Evolutionary conservation across 37 sponge, comb jelly and placozoan genomes (phyloP).

Genomic region (Geodia barretti): DNA sequence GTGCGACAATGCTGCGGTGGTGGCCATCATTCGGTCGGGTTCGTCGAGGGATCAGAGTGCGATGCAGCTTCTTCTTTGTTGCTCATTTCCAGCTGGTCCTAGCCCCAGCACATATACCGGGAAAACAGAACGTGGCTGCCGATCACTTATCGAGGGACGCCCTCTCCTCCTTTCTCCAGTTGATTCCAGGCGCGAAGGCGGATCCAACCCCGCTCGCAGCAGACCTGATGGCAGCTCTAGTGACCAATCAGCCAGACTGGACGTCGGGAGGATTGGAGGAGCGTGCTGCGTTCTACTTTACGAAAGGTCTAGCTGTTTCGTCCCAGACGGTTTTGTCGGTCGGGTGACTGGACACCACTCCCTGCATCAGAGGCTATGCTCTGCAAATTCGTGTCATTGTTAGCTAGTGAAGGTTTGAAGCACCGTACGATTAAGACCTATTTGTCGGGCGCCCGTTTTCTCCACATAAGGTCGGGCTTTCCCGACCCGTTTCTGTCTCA

Average conservation of each 20-base stretch:
- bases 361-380: background rate
- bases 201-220: background rate
- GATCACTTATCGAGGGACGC: constrained; percentile 43
- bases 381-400: constrained; percentile 1
- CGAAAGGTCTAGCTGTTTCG: constrained; percentile 25
- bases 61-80: constrained; percentile 45
- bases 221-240: constrained; percentile 9
- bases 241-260: constrained; percentile 28
- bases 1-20: constrained; percentile 71
- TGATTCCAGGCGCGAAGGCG: constrained; percentile 13
- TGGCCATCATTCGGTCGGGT: constrained; percentile 21
- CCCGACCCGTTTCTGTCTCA: constrained; percentile 4
- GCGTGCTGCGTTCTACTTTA: background rate
- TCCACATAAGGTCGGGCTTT: constrained; percentile 8
- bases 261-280: constrained; percentile 1
- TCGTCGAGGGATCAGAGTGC: constrained; percentile 7
- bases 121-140: constrained; percentile 33
- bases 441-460: constrained; percentile 6
- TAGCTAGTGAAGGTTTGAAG: background rate
- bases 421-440: constrained; percentile 32
- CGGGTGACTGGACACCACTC: background rate
- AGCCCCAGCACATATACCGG: constrained; percentile 45
- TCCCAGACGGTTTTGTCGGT: constrained; percentile 5
- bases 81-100: constrained; percentile 19
- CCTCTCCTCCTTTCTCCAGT: constrained; percentile 18